These are phyloP conservation scores for Centruroides sculpturatus DNA, from an alignment of 1,140 invertebrate genomes.

Conservation along the genomic window DNA sequence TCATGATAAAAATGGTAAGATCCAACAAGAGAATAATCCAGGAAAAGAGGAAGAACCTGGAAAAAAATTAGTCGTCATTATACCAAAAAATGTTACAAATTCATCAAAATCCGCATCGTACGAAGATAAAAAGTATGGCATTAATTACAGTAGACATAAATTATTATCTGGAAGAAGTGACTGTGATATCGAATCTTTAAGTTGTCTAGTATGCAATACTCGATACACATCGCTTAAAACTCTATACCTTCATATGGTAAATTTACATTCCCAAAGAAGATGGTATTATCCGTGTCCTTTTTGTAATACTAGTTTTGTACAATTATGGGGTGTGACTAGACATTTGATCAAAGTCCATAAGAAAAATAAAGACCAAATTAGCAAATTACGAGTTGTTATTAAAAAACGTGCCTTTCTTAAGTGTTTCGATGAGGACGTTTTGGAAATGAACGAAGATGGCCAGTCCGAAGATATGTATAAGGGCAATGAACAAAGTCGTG, in stretches of 20 bases:
- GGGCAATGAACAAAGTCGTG: not conserved
- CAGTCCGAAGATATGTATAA: not conserved
- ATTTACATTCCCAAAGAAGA: conserved; percentile 23
- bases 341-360: conserved; percentile 26
- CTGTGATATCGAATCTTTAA: not conserved
- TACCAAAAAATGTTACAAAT: too few species aligned
- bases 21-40: too few species aligned
- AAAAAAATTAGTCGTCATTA: too few species aligned
- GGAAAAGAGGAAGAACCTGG: too few species aligned
- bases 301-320: conserved; percentile 26
- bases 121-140: too few species aligned
- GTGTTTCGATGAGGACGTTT: too few species aligned
- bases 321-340: conserved; percentile 26
- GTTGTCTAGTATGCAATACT: conserved; percentile 21
- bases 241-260: conserved; percentile 26
- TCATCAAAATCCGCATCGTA: too few species aligned
- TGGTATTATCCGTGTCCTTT: conserved; percentile 27
- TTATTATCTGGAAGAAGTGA: too few species aligned
- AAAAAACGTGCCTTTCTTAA: conserved; percentile 2
- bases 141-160: too few species aligned
- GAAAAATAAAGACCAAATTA: conserved; percentile 24
- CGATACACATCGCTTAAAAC: conserved; percentile 22
- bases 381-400: conserved; percentile 22
- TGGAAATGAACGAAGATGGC: too few species aligned
- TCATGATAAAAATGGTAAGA: too few species aligned